Percentiles rank a stretch among this genome's conserved stretches.
Evolutionary conservation across 2,888 invertebrate species (phyloP).

Genomic region (Imbricaverruca yamaguchii): DNA sequence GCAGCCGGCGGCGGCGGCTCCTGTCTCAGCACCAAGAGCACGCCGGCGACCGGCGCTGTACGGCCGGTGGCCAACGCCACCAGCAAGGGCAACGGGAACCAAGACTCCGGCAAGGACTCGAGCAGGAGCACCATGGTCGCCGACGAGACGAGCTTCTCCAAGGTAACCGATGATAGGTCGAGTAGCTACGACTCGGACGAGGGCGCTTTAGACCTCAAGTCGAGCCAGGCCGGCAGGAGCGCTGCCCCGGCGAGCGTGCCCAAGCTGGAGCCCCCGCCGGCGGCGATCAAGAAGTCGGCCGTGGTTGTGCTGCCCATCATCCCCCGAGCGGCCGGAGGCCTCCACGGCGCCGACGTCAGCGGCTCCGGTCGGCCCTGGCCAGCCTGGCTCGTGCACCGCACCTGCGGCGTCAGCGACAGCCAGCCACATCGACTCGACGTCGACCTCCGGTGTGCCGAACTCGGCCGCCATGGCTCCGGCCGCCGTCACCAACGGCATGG

Average conservation of each 20-base stretch:
- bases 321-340: slow-evolving; percentile 46
- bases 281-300: slow-evolving; percentile 29
- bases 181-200: slow-evolving; percentile 15
- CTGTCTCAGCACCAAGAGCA: slow-evolving; percentile 54
- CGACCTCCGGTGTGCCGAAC: no score
- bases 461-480: no score
- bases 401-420: no score
- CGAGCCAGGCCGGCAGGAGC: slow-evolving; percentile 17
- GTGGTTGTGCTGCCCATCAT: slow-evolving; percentile 31
- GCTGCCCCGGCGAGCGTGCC: slow-evolving; percentile 29
- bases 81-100: slow-evolving; percentile 19
- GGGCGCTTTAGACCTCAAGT: not conserved
- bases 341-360: slow-evolving; percentile 49
- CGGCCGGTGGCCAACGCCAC: slow-evolving; percentile 38
- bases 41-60: slow-evolving; percentile 17
- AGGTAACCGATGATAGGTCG: slow-evolving; percentile 22
- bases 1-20: slow-evolving; percentile 42
- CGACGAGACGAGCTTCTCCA: slow-evolving; percentile 23
- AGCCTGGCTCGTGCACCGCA: no score
- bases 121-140: slow-evolving; percentile 27
- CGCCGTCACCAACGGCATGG: slow-evolving; percentile 40
- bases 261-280: slow-evolving; percentile 33
- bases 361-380: no score
- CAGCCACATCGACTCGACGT: no score
- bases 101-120: slow-evolving; percentile 25